Evolutionary conservation across 2,113 vertebrate genomes (phyloP).

Genomic region (Anarrhichthys ocellatus): DNA sequence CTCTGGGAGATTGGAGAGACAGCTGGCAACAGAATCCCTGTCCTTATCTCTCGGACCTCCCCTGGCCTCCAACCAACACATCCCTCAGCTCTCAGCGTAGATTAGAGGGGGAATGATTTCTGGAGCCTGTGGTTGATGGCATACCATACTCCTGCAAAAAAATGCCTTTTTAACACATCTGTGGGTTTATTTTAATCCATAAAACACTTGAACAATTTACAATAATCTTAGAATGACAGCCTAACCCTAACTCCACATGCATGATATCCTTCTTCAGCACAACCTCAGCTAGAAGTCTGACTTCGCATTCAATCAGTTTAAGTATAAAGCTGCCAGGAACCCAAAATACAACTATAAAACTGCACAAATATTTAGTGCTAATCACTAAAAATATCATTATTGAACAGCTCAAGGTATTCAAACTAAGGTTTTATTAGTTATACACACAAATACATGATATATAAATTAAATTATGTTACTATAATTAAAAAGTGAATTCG

Average conservation of each 20-base stretch:
- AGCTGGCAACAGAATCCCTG: slow-evolving; percentile 79
- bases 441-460: not conserved
- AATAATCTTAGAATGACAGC: not conserved
- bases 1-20: slow-evolving; percentile 83
- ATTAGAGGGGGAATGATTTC: slow-evolving; percentile 54
- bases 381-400: not conserved
- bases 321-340: not conserved
- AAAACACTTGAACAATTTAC: not conserved
- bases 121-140: not conserved
- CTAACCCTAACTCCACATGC: no score
- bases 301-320: not conserved
- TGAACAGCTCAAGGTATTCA: not conserved
- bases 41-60: slow-evolving; percentile 66
- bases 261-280: not conserved
- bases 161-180: not conserved
- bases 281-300: not conserved
- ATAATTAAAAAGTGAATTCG: not conserved
- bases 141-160: not conserved
- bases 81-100: slow-evolving; percentile 31
- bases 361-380: not conserved
- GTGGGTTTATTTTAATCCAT: not conserved
- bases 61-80: slow-evolving; percentile 56
- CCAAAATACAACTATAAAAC: not conserved
- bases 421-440: not conserved
- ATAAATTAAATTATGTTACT: not conserved